Evolutionary conservation across 2,888 invertebrate genomes (phyloP).

Genomic region (Orthosia cruda): DNA sequence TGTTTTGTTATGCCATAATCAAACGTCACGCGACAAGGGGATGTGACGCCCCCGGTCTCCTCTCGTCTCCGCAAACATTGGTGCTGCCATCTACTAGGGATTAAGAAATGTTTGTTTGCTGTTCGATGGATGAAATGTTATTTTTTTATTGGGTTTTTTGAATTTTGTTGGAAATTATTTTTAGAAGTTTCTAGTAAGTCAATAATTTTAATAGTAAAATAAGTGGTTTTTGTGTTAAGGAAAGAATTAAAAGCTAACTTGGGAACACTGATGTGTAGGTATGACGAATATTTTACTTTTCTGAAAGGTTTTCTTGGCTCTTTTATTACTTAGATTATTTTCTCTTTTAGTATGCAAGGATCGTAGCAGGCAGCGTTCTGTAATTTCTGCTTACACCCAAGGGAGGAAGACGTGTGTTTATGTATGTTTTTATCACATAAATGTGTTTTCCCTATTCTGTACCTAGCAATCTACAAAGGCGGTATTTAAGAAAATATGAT

Average conservation of each 20-base stretch:
- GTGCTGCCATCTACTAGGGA: conserved; percentile 75
- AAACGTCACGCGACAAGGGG: conserved; percentile 74
- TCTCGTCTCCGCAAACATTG: conserved; percentile 74
- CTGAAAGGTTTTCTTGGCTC: background rate
- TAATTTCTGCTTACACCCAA: no score
- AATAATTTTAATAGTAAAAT: no score
- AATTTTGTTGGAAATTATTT: background rate
- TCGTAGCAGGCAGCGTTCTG: no score
- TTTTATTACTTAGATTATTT: background rate
- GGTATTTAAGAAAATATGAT: no score
- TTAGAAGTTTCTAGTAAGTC: no score
- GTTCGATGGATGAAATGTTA: conserved; percentile 62
- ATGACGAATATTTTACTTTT: background rate
- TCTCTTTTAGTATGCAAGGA: background rate
- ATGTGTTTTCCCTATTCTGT: no score
- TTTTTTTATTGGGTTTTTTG: conserved; percentile 45
- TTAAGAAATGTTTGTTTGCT: conserved; percentile 73
- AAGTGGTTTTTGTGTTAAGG: background rate
- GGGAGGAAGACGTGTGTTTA: no score
- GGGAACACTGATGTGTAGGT: background rate
- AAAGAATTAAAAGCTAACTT: background rate
- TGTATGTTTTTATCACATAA: no score
- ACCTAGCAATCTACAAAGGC: no score
- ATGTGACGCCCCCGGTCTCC: conserved; percentile 37
- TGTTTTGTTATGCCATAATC: conserved; percentile 83